Evolutionary conservation across 2,888 invertebrate species (phyloP).

Genomic region (Cabera pusaria): DNA sequence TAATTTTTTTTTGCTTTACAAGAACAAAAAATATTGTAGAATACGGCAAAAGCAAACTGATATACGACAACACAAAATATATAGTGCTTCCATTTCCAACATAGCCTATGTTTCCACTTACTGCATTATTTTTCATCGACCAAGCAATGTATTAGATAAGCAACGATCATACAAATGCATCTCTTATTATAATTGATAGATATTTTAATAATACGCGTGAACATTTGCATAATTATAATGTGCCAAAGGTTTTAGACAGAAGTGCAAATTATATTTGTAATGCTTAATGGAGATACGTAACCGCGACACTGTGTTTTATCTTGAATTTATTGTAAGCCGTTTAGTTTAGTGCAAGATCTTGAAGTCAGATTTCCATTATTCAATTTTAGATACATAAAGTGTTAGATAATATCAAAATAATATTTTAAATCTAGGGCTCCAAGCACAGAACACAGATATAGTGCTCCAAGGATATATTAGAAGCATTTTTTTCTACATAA

Average conservation of each 20-base stretch:
- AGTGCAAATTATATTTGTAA: constrained; percentile 48
- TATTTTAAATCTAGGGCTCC: no score
- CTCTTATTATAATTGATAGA: constrained; percentile 49
- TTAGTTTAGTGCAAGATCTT: no score
- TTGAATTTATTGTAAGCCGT: constrained; percentile 11
- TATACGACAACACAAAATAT: no score
- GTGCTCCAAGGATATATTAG: no score
- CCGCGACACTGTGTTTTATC: constrained; percentile 24
- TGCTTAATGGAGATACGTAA: constrained; percentile 23
- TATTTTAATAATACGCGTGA: constrained; percentile 34
- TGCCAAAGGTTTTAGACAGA: constrained; percentile 48
- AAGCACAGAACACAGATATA: no score
- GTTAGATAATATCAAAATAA: no score
- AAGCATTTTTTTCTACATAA: no score
- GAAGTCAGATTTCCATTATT: no score
- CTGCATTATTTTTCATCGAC: constrained; percentile 22
- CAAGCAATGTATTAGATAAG: constrained; percentile 42
- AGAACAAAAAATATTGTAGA: no score
- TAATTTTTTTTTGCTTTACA: no score
- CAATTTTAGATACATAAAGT: no score
- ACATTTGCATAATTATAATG: constrained; percentile 49
- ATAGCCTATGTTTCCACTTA: constrained; percentile 14
- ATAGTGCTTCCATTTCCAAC: neutral
- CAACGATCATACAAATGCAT: constrained; percentile 42
- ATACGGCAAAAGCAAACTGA: no score